Evolutionary conservation across 1,140 invertebrate species (phyloP).

Genomic region (Platyura marginata): DNA sequence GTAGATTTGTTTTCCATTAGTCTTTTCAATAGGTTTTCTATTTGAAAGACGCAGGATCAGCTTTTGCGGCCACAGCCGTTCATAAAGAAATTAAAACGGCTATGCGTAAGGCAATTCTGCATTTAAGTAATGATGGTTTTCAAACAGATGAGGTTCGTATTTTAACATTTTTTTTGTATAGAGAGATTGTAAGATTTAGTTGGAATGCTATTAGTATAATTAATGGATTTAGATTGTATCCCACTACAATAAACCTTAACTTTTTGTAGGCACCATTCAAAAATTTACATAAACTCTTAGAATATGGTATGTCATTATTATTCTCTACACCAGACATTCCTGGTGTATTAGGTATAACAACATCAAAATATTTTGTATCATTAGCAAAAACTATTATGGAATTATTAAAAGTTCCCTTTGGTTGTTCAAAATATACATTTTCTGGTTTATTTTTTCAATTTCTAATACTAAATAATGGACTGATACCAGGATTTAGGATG

Average conservation of each 20-base stretch:
- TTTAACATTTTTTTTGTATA: no score
- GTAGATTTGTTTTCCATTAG: not conserved
- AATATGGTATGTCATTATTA: slow-evolving; percentile 29
- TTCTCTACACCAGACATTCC: slow-evolving; percentile 31
- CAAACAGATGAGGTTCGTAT: no score
- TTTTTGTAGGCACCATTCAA: slow-evolving; percentile 23
- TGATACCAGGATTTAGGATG: slow-evolving; percentile 19
- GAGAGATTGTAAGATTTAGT: no score
- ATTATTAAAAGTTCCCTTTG: slow-evolving; percentile 24
- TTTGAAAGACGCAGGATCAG: slow-evolving; percentile 49
- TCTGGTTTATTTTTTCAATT: slow-evolving; percentile 23
- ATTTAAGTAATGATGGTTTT: slow-evolving; percentile 30
- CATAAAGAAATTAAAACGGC: slow-evolving; percentile 44
- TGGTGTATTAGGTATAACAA: no score
- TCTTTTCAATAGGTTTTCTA: slow-evolving; percentile 36
- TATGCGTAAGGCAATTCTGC: slow-evolving; percentile 52
- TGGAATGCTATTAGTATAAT: no score
- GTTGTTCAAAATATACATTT: slow-evolving; percentile 24
- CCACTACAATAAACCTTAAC: no score
- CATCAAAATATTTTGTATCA: no score
- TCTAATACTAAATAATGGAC: slow-evolving; percentile 17
- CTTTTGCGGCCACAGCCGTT: slow-evolving; percentile 38
- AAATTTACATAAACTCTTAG: slow-evolving; percentile 27
- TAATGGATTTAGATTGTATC: no score
- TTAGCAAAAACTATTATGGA: no score